These are phyloP conservation scores for Procambarus virginalis DNA, from an alignment of 1,140 invertebrate species.

Conservation along the genomic window DNA sequence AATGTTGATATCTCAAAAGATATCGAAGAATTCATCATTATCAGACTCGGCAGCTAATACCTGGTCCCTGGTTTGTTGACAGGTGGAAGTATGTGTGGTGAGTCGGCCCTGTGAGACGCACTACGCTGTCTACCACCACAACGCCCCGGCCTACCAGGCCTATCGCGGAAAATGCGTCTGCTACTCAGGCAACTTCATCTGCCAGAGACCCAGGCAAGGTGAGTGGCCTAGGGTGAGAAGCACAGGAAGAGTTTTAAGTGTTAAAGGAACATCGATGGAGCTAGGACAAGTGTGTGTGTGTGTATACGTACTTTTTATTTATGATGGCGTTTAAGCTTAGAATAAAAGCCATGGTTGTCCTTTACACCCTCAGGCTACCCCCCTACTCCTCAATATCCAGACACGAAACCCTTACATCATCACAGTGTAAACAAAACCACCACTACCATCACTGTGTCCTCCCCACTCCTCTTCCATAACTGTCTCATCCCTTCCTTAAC, in stretches of 20 bases:
- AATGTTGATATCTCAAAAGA: neutral
- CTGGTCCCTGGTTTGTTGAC: neutral
- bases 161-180: slow-evolving; percentile 90
- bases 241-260: neutral
- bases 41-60: too few relatives aligned
- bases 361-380: too few relatives aligned
- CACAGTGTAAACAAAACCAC: neutral
- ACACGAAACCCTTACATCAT: neutral
- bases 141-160: slow-evolving; percentile 90
- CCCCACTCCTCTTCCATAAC: neutral
- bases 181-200: slow-evolving; percentile 92
- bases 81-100: slow-evolving; percentile 85
- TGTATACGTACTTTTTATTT: too few relatives aligned
- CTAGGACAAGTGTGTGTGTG: too few relatives aligned
- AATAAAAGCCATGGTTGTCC: too few relatives aligned
- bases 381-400: too few relatives aligned
- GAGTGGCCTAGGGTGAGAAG: neutral
- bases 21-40: too few relatives aligned
- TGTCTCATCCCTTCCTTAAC: neutral
- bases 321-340: too few relatives aligned
- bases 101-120: slow-evolving; percentile 88
- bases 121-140: slow-evolving; percentile 88
- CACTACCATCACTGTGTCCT: neutral
- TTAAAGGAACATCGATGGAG: too few relatives aligned
- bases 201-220: slow-evolving; percentile 84